Percentiles rank a stretch among this genome's conserved stretches.
Evolutionary conservation across 2,113 vertebrate species (phyloP).

Genomic region (Eretmochelys imbricata): DNA sequence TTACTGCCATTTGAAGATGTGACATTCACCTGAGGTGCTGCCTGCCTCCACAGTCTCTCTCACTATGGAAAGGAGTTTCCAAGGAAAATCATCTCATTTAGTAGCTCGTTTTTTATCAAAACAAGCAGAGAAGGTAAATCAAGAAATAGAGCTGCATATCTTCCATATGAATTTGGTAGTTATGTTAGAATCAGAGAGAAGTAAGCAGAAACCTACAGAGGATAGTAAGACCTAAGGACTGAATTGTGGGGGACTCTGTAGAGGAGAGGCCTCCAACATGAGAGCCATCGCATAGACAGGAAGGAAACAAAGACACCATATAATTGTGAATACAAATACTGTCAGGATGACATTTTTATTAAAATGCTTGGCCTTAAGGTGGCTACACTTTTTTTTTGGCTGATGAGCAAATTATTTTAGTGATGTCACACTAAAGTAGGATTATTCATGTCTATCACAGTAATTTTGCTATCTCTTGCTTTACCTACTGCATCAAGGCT

Average conservation of each 20-base stretch:
- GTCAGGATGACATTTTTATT: not conserved
- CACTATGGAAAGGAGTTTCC: not conserved
- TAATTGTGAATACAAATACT: not conserved
- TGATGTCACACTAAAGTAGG: not conserved
- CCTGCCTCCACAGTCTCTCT: not conserved
- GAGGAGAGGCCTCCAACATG: not conserved
- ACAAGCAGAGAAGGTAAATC: not conserved
- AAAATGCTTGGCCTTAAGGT: slow-evolving; percentile 5
- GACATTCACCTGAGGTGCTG: not conserved
- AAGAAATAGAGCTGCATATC: not conserved
- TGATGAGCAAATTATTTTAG: slow-evolving; percentile 34
- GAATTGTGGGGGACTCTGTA: not conserved
- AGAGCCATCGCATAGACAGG: not conserved
- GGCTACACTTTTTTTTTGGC: not conserved
- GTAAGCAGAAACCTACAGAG: not conserved
- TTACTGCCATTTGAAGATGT: not conserved
- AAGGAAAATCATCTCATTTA: not conserved
- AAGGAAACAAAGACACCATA: not conserved
- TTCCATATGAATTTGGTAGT: not conserved
- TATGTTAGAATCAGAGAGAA: not conserved
- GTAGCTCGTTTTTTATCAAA: not conserved
- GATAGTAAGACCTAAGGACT: accelerated
- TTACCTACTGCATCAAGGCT: slow-evolving; percentile 59
- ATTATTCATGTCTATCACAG: slow-evolving; percentile 25
- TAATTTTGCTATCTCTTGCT: slow-evolving; percentile 27